A percentile compares a stretch with the other conserved stretches of the same genome.
Evolutionary conservation across 2,113 vertebrate genomes (phyloP).

Genomic region (Sterrhoptilus dennistouni): DNA sequence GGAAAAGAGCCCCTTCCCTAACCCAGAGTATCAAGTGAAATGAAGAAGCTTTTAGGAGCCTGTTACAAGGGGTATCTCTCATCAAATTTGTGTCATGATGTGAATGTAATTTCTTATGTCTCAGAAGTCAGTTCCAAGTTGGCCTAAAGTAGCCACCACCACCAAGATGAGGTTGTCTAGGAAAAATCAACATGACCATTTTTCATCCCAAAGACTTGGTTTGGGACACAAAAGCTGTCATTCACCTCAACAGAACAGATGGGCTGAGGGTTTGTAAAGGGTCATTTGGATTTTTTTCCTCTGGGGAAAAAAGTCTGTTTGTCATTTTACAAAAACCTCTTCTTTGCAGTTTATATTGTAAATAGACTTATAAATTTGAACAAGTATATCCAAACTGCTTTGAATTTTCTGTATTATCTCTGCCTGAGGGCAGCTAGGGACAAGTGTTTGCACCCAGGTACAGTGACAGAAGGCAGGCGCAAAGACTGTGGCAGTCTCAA

Average conservation of each 20-base stretch:
- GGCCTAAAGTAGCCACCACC: neutral
- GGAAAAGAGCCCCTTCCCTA: neutral
- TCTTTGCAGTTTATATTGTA: neutral
- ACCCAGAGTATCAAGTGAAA: neutral
- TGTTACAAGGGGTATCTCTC: neutral
- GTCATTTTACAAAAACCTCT: neutral
- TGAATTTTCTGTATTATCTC: neutral
- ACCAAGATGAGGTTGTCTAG: neutral
- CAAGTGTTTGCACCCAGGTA: neutral
- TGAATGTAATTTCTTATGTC: neutral
- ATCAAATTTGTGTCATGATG: neutral
- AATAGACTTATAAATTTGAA: neutral
- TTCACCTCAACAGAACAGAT: neutral
- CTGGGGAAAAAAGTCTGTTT: neutral
- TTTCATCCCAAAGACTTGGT: neutral
- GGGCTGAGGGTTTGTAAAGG: neutral
- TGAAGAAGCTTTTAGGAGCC: neutral
- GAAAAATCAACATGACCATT: neutral
- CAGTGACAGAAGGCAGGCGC: neutral
- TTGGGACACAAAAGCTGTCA: neutral
- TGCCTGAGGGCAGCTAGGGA: neutral
- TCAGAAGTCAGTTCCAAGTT: neutral
- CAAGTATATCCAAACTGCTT: neutral
- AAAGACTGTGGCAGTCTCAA: neutral
- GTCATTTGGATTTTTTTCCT: neutral